Percentiles rank a stretch among this genome's conserved stretches.
phyloP scores from a whole-genome alignment of 1,140 invertebrate genomes.

The Lepidurus packardi region DNA sequence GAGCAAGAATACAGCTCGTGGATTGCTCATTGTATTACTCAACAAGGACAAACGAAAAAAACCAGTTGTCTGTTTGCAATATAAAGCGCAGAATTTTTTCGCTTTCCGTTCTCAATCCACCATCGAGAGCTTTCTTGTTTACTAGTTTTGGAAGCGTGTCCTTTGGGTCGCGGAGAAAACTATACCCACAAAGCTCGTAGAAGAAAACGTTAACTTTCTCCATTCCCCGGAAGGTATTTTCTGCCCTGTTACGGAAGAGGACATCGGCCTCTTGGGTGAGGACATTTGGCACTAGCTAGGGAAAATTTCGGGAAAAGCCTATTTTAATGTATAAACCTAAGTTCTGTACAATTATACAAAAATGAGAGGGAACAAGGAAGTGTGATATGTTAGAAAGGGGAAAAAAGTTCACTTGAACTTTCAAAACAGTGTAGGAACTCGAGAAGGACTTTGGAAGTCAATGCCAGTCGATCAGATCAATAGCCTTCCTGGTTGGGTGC shows the following conservation, averaged over 20 bases:
- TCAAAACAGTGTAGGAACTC: too few relatives aligned
- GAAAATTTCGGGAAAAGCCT: not conserved
- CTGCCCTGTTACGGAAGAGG: not conserved
- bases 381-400: not conserved
- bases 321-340: too few relatives aligned
- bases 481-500: not conserved
- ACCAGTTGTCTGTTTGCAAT: too few relatives aligned
- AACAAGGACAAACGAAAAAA: too few relatives aligned
- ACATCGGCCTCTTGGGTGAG: not conserved
- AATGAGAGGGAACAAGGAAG: not conserved
- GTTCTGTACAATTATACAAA: not conserved
- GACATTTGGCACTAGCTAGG: not conserved
- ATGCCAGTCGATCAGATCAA: not conserved
- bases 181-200: not conserved
- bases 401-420: not conserved
- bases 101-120: not conserved
- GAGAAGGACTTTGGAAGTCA: not conserved
- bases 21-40: too few relatives aligned
- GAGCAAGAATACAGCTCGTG: too few relatives aligned
- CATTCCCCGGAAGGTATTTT: not conserved
- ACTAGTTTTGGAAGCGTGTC: not conserved
- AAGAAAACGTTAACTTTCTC: slow-evolving; percentile 6
- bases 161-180: not conserved
- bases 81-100: not conserved
- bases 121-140: not conserved